phyloP scores from a whole-genome alignment of 2,797 vertebrate species.

The Tolypeutes matacus region DNA sequence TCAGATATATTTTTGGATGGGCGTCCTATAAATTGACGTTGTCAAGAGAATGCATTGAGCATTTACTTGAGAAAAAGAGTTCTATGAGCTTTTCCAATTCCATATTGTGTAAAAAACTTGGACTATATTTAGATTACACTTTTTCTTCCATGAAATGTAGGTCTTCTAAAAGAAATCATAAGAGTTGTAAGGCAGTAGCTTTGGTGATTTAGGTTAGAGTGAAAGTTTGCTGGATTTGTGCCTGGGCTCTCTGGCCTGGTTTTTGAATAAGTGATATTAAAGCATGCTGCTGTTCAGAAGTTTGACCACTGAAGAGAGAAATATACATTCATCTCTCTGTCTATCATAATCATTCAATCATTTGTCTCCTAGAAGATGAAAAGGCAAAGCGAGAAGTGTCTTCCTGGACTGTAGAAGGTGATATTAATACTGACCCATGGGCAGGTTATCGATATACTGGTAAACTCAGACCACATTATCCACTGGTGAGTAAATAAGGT shows the following conservation, averaged over 20 bases:
- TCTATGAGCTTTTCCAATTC: background rate
- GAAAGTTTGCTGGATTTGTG: slow-evolving; percentile 5
- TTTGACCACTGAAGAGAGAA: background rate
- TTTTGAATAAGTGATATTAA: background rate
- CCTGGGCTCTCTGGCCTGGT: background rate
- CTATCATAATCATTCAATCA: background rate
- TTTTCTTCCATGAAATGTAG: background rate
- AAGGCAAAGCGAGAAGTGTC: slow-evolving; percentile 93
- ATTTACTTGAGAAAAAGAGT: background rate
- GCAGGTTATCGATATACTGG: slow-evolving; percentile 97
- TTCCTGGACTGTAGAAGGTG: slow-evolving; percentile 93
- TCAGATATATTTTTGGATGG: slow-evolving; percentile 48
- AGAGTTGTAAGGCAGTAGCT: background rate
- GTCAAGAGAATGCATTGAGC: background rate
- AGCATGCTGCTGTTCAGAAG: background rate
- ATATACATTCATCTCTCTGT: background rate
- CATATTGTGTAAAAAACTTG: background rate
- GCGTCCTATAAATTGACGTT: background rate
- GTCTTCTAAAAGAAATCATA: background rate
- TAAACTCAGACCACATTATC: slow-evolving; percentile 96
- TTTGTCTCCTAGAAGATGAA: slow-evolving; percentile 92
- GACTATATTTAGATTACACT: background rate
- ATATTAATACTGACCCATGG: slow-evolving; percentile 98
- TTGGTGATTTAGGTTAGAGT: background rate
- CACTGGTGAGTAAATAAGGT: slow-evolving; percentile 91